phyloP scores from a whole-genome alignment of 2,797 vertebrate species.

The Psittacula echo region DNA sequence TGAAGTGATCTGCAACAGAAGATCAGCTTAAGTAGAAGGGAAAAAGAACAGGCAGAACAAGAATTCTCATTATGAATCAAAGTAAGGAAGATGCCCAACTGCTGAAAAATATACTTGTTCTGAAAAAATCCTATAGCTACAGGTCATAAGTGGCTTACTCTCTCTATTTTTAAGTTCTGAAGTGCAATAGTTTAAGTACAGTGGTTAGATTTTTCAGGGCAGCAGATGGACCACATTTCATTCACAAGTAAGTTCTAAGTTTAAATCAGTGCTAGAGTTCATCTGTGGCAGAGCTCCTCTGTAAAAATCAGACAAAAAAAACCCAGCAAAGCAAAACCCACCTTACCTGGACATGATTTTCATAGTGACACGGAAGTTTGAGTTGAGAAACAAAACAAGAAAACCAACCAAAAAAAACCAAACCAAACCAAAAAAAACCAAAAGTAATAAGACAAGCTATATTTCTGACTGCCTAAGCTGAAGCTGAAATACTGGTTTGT shows the following conservation, averaged over 20 bases:
- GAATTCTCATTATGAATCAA: neutral
- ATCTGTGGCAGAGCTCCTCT: neutral
- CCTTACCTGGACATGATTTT: neutral
- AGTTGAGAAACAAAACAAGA: neutral
- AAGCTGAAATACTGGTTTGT: neutral
- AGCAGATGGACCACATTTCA: slow-evolving; percentile 27
- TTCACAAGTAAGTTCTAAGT: slow-evolving; percentile 13
- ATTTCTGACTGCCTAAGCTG: neutral
- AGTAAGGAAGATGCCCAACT: neutral
- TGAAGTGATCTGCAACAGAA: neutral
- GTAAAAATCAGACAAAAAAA: neutral
- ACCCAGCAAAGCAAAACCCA: neutral
- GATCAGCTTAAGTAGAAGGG: neutral
- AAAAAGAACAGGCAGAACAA: neutral
- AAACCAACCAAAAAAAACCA: neutral
- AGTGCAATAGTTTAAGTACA: slow-evolving; percentile 10
- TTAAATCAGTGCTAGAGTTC: slow-evolving; percentile 8
- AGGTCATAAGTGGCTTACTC: neutral
- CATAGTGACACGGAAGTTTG: neutral
- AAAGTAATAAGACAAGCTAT: neutral
- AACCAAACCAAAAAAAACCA: no score
- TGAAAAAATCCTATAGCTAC: neutral
- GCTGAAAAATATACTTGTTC: neutral
- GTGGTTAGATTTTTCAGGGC: slow-evolving; percentile 14
- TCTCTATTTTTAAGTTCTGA: slow-evolving; percentile 26